A percentile compares a stretch with the other conserved stretches of the same genome.
These are phyloP conservation scores for Cliona cf. orientalis DNA, from an alignment of 37 sponge, comb jelly and placozoan species.

Conservation along the genomic window DNA sequence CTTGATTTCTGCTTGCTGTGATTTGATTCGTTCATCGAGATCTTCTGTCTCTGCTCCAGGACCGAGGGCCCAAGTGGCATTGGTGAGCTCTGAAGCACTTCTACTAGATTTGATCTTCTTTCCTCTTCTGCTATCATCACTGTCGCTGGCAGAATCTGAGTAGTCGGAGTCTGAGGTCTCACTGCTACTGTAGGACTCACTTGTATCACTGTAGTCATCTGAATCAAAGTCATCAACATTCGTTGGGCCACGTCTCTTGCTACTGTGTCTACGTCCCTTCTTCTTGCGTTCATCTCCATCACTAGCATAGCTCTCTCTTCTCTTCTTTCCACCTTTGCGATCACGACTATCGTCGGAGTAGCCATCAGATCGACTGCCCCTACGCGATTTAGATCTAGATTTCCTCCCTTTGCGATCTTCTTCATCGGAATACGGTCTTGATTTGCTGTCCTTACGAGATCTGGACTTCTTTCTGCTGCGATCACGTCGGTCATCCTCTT, in stretches of 20 bases:
- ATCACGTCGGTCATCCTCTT: not conserved
- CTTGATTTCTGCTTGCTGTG: constrained; percentile 73
- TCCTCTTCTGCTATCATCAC: constrained; percentile 28
- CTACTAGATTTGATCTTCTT: constrained; percentile 8
- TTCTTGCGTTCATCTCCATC: too few relatives aligned
- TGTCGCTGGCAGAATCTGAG: constrained; percentile 18
- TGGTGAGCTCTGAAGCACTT: constrained; percentile 40
- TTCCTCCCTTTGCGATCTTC: constrained; percentile 8
- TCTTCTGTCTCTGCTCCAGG: constrained; percentile 26
- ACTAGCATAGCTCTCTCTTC: too few relatives aligned
- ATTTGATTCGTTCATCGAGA: constrained; percentile 40
- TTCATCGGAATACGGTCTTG: constrained; percentile 32
- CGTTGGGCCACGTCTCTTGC: constrained; percentile 18
- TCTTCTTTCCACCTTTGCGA: too few relatives aligned
- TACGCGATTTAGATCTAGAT: too few relatives aligned
- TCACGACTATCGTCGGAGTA: too few relatives aligned
- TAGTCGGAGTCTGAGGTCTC: constrained; percentile 14
- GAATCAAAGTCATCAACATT: constrained; percentile 71
- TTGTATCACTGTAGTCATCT: not conserved
- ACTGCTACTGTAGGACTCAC: constrained; percentile 8
- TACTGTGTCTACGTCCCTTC: constrained; percentile 9
- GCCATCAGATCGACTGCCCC: too few relatives aligned
- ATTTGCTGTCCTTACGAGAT: constrained; percentile 6
- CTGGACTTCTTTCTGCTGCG: constrained; percentile 29
- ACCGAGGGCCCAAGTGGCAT: constrained; percentile 65